Base-by-base conservation (phyloP, 2,888 invertebrate species). In the Lasioglossum zephyrum region DNA sequence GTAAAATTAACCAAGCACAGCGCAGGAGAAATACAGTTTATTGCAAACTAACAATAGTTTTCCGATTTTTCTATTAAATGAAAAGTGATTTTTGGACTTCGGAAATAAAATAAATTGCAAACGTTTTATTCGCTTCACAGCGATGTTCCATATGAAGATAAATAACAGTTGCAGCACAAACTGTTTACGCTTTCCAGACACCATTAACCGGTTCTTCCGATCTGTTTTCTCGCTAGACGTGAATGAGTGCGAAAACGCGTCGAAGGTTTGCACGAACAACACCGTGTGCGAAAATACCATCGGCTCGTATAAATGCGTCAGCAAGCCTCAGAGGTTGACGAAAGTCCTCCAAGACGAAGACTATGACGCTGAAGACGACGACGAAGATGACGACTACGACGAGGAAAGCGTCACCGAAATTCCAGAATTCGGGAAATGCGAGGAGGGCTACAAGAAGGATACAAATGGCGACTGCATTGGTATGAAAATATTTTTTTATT, bases 211-310 rank as follows among this genome's bases (percentile, higher is more conserved):
- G 39, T 11, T 13, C 16, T n/a, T 60, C 26, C 44, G 11, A 31
- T 74, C 69, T 74, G 11, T 39, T 73, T 31, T 75, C 63, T 81
- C 91, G 88, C 53, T 91, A 96, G 97, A 97, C 93, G 95, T 97
- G 22, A 96, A 97, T 90, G 97, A 97, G 93, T 97, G 97, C 91
- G 95, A 96, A 31, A 92, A 79, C 26, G 81, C 86, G 0, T 82
- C 90, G 13, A 82, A 79, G 18, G 80, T 91, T 77, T 94, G 93
- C 49, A 74, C 83, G 3, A 88, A 87, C 2, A 87, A 91, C 22
- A 87, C 85, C 2, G 90, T 89, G 41, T 96, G 96, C 92, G 92
- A 95, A 76, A 96, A 96, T 91, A 95, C 95, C 8, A 93, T 95
- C 22, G 96, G 96, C 1, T 95, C 96, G 8, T 96, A 95, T 93